Percentiles rank a stretch among this genome's conserved stretches.
Conservation (phyloP, 2,888 invertebrate genomes). For the Nymphalis polychloros region DNA sequence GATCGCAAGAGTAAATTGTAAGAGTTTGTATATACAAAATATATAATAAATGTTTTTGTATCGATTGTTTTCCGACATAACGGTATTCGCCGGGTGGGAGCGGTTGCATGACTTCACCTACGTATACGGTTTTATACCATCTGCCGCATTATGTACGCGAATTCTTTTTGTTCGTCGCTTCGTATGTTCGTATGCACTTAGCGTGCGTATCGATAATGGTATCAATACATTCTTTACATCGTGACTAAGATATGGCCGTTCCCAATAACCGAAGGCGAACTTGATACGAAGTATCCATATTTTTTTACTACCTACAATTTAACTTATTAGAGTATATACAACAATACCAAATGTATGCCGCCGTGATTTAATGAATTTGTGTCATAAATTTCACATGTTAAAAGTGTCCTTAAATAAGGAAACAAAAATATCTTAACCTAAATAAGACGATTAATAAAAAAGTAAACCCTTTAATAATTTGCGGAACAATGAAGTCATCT, state of each 20-base stretch:
- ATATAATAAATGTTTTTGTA: neutral
- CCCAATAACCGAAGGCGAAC: slow-evolving; percentile 18
- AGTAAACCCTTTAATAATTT: too few relatives aligned
- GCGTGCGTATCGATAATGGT: slow-evolving; percentile 17
- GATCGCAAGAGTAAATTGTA: neutral
- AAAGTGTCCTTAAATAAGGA: too few relatives aligned
- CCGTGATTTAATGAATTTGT: neutral
- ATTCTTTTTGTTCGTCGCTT: slow-evolving; percentile 37
- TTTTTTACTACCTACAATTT: slow-evolving; percentile 28
- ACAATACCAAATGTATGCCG: neutral
- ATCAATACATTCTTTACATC: slow-evolving; percentile 21
- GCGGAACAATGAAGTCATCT: slow-evolving; percentile 10
- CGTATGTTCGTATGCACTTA: slow-evolving; percentile 19
- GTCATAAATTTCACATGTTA: neutral
- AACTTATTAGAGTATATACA: neutral
- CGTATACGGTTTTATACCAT: slow-evolving; percentile 46
- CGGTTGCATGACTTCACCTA: slow-evolving; percentile 58
- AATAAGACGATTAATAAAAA: too few relatives aligned
- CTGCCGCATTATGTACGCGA: slow-evolving; percentile 35
- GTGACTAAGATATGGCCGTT: slow-evolving; percentile 23
- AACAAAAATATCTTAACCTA: too few relatives aligned
- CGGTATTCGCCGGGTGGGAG: slow-evolving; percentile 53
- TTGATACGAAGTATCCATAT: slow-evolving; percentile 16
- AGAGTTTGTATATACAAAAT: neutral
- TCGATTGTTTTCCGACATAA: slow-evolving; percentile 48